Percentiles rank a stretch among this genome's conserved stretches.
These are phyloP conservation scores for Chroicocephalus ridibundus DNA, from an alignment of 2,113 vertebrate species.

Conservation along the genomic window DNA sequence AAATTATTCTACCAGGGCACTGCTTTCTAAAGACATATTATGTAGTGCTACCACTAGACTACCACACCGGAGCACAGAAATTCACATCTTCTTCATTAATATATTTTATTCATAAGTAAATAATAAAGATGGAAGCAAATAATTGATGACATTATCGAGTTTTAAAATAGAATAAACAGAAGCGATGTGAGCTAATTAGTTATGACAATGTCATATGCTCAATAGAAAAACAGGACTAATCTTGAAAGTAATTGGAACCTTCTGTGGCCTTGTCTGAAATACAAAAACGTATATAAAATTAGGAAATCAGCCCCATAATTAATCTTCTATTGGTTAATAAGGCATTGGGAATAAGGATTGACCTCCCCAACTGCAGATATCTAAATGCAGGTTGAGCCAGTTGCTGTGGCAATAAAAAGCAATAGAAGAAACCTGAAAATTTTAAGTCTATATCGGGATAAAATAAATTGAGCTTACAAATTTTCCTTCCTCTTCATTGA, in stretches of 20 bases:
- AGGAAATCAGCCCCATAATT: neutral
- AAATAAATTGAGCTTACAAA: neutral
- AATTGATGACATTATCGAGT: neutral
- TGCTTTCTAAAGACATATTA: neutral
- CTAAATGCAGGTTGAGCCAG: neutral
- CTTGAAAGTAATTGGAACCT: neutral
- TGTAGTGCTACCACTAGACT: neutral
- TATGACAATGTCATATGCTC: neutral
- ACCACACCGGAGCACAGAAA: neutral
- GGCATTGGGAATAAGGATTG: neutral
- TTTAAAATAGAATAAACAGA: conserved; percentile 12
- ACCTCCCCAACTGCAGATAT: neutral
- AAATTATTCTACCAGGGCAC: neutral
- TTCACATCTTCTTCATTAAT: neutral
- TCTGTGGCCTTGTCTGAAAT: neutral
- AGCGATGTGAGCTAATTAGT: neutral
- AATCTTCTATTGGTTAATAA: neutral
- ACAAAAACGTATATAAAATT: neutral
- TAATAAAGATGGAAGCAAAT: neutral
- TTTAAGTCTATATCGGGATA: neutral
- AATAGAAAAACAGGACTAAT: neutral
- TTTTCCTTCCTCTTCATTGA: neutral
- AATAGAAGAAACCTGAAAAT: neutral
- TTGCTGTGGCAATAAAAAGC: neutral
- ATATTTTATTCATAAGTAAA: conserved; percentile 55